phyloP scores from a whole-genome alignment of 1,140 invertebrate species.

The Drosophila nannoptera region DNA sequence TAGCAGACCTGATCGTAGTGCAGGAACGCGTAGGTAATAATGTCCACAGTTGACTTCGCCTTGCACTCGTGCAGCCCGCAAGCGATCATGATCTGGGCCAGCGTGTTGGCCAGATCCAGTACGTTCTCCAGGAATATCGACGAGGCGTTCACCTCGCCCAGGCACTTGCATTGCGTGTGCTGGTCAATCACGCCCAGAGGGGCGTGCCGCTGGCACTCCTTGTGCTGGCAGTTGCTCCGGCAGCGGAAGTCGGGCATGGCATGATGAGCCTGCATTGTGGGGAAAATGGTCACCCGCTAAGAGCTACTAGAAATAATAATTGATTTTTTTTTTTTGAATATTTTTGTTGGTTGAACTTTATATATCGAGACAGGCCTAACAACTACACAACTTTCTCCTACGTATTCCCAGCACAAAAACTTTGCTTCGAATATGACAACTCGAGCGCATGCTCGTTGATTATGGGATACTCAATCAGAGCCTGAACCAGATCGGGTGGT shows the following conservation, averaged over 20 bases:
- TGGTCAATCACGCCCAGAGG: slow-evolving; percentile 67
- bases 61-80: slow-evolving; percentile 77
- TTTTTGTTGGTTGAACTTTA: slow-evolving; percentile 10
- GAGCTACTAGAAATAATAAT: neutral
- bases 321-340: neutral
- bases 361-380: slow-evolving; percentile 2
- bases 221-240: slow-evolving; percentile 69
- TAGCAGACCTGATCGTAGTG: slow-evolving; percentile 77
- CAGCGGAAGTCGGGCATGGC: slow-evolving; percentile 73
- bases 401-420: neutral
- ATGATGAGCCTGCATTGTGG: slow-evolving; percentile 66
- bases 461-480: too few species aligned
- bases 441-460: neutral
- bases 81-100: slow-evolving; percentile 74
- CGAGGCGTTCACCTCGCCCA: slow-evolving; percentile 71
- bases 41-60: slow-evolving; percentile 71
- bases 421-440: neutral
- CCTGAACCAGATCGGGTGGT: too few species aligned
- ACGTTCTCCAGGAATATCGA: slow-evolving; percentile 75
- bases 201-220: slow-evolving; percentile 71
- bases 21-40: slow-evolving; percentile 69
- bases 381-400: slow-evolving; percentile 6
- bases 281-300: neutral
- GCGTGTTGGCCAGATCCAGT: slow-evolving; percentile 65
- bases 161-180: slow-evolving; percentile 67